Evolutionary conservation across 2,113 vertebrate species (phyloP), one percentile per base, ranked within the genome.

Genomic region (Lophura nycthemera): DNA sequence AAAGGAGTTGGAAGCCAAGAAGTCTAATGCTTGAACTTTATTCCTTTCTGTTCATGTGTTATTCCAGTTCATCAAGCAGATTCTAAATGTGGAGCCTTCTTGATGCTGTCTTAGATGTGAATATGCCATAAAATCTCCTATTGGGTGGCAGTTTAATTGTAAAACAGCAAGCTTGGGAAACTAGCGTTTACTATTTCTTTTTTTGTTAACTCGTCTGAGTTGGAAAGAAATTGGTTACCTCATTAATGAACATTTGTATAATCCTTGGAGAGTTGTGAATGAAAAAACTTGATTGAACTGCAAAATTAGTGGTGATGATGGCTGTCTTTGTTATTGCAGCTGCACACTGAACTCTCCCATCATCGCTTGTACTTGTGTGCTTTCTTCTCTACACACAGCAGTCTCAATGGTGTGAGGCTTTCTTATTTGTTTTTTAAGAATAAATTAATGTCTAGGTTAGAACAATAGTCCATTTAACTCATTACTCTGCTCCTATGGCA

Each of bases 181-280:
- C 15, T 30, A 8, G 48, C 2, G 64, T 85, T 71, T 56, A n/a
- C 74, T 78, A 38, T 75, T 48, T 27, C 72, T 22, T n/a, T 21
- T 20, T 63, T n/a, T 3, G 42, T 88, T 66, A 88, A 42, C 36
- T 86, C 1, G 1, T 60, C 59, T 81, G 38, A 66, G 6, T 77
- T 81, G 76, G 56, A 71, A 81, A 80, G 72, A 67, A 19, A 64
- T 47, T 74, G 50, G 29, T 86, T 94, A 71, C 56, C 42, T 83
- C 76, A 43, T 74, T 92, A 87, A 79, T 57, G 64, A 90, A 63
- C 60, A 42, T 40, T 79, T 87, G 36, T 73, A 30, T 90, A 90
- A 79, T 89, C 18, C 74, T 89, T 89, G 64, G 56, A 91, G 76
- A 66, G 19, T 78, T 88, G 57, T 79, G 83, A 89, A 82, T 90